phyloP scores from a whole-genome alignment of 2,797 vertebrate genomes.

The Aulostomus chinensis region DNA sequence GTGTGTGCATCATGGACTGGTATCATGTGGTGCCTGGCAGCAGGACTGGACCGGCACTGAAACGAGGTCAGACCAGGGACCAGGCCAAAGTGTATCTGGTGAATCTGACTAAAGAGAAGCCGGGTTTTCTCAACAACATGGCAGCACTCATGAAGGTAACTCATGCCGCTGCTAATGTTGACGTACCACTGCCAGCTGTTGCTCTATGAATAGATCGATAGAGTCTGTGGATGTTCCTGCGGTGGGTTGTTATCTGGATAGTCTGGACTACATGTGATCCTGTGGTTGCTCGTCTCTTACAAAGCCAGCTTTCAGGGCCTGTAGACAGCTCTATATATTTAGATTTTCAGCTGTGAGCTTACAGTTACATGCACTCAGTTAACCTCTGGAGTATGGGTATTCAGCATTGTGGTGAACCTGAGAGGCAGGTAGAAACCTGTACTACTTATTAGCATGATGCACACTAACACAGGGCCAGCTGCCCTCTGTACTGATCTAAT shows the following conservation, averaged over 20 bases:
- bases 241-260: no score
- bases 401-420: background rate
- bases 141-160: constrained; percentile 66
- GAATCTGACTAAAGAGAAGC: constrained; percentile 52
- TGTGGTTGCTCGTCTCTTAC: constrained; percentile 12
- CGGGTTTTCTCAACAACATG: constrained; percentile 40
- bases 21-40: constrained; percentile 11
- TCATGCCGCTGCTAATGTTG: constrained; percentile 35
- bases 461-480: no score
- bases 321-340: background rate
- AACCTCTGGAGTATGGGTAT: background rate
- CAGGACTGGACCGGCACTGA: constrained; percentile 19
- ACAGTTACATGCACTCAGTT: background rate
- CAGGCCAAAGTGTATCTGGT: constrained; percentile 37
- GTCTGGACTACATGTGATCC: constrained; percentile 41
- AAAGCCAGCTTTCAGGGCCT: constrained; percentile 25
- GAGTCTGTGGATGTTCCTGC: constrained; percentile 1
- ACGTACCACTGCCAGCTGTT: constrained; percentile 16
- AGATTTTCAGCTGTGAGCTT: constrained; percentile 1
- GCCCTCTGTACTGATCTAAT: no score
- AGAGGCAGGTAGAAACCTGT: background rate
- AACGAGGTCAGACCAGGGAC: constrained; percentile 26
- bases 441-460: no score
- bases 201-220: constrained; percentile 20
- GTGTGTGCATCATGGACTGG: constrained; percentile 43